These are phyloP conservation scores for Kradibia gibbosae DNA, from an alignment of 1,140 invertebrate genomes.

Conservation along the genomic window DNA sequence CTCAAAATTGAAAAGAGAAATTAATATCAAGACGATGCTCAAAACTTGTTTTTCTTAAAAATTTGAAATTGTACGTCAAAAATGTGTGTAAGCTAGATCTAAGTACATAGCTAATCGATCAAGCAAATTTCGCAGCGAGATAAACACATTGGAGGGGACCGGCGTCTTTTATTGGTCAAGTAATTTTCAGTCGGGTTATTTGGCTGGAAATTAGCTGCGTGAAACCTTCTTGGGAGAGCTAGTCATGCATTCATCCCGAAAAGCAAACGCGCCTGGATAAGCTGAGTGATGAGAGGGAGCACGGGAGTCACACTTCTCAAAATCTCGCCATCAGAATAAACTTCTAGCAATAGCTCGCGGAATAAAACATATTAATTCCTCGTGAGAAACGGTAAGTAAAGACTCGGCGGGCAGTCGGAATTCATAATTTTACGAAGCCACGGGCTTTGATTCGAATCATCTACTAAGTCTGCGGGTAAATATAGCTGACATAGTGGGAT, in stretches of 20 bases:
- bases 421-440: not conserved
- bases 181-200: not conserved
- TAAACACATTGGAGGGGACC: not conserved
- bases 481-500: not conserved
- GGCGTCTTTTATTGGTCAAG: not conserved
- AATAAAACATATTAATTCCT: no score
- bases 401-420: not conserved
- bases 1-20: no score
- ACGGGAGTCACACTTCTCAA: no score
- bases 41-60: not conserved
- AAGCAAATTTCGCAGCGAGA: not conserved
- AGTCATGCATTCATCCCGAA: no score
- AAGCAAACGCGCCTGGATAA: no score
- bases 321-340: no score
- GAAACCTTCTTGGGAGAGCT: not conserved
- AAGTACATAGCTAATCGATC: not conserved
- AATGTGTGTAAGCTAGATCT: no score
- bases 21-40: no score
- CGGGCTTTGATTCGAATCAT: conserved; percentile 12
- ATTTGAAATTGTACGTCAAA: not conserved
- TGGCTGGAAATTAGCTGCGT: not conserved
- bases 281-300: no score
- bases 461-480: not conserved
- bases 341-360: no score
- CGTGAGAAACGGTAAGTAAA: no score